phyloP scores from a whole-genome alignment of 2,113 vertebrate genomes.

The Etheostoma cragini region DNA sequence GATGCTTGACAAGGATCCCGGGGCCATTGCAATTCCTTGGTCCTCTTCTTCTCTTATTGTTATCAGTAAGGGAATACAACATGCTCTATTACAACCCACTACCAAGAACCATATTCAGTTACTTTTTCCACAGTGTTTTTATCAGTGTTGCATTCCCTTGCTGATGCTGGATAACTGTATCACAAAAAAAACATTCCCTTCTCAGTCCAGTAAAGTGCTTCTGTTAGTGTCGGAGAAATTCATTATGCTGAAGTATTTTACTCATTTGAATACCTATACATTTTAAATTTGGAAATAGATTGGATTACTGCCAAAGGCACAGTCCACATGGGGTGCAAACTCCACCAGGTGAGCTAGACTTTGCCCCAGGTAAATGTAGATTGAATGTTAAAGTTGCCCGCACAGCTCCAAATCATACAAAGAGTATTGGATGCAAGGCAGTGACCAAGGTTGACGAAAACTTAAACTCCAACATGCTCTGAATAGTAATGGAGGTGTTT shows the following conservation, averaged over 20 bases:
- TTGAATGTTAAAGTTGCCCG: too few relatives aligned
- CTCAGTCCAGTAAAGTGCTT: not conserved
- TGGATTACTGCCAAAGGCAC: too few relatives aligned
- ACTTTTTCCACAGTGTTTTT: conserved; percentile 52
- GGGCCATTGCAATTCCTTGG: conserved; percentile 12
- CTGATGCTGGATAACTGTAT: not conserved
- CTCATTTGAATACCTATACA: not conserved
- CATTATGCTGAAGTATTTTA: not conserved
- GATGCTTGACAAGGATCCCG: conserved; percentile 46
- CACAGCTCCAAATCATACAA: too few relatives aligned
- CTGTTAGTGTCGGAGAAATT: conserved; percentile 5
- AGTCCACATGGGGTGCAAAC: too few relatives aligned
- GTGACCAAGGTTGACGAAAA: too few relatives aligned
- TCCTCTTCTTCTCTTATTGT: conserved; percentile 33
- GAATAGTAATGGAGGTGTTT: too few relatives aligned
- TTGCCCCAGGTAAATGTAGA: too few relatives aligned
- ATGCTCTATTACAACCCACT: not conserved
- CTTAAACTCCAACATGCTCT: too few relatives aligned
- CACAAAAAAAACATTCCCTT: not conserved
- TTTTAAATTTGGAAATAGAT: too few relatives aligned
- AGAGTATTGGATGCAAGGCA: too few relatives aligned
- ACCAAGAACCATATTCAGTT: conserved; percentile 21
- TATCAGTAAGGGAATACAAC: conserved; percentile 35
- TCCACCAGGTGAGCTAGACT: too few relatives aligned
- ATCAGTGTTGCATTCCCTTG: conserved; percentile 55